Evolutionary conservation across 64 coral and sea anemone genomes (phyloP), one percentile per base, ranked within the genome.

Genomic region (Platygyra sinensis): DNA sequence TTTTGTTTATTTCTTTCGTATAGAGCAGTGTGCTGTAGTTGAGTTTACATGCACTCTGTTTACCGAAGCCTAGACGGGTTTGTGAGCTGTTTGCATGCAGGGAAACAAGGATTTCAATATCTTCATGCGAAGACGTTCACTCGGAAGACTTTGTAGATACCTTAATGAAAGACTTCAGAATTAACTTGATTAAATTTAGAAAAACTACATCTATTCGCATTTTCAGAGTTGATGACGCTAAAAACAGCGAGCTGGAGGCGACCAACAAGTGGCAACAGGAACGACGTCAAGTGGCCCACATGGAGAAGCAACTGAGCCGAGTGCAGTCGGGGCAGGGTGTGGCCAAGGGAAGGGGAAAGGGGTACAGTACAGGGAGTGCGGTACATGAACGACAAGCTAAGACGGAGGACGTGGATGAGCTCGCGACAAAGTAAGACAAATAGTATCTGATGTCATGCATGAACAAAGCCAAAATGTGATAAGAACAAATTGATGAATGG

Each of bases 221-320:
- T 89, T 80, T 10, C 64, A 96, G 95, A 25, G 79, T 93, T 22
- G 82, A 90, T 71, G 88, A 93, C 62, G 88, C 90, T 30, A 89
- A 89, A 39, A 87, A 69, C 52, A 93, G 79, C 22, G 73, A 65
- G 7, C 74, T 96, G 20, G 91, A 96, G 14, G 77, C 80, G 13
- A 91, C 82, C 65, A 93, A 73, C 60, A 73, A 90, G 29, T 72
- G 84, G 24, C 95, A 96, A 55, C 86, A 93, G 51, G 91, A 93
- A 22, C 82, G 95, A 17, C 38, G 87, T 52, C 89, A 89, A 42
- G 86, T 85, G n/a, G 91, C 82, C 87, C 91, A 93, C 75, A 25
- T 96, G 65, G 95, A 96, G 24, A 96, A 96, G n/a, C 80, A 96
- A 50, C 59, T 96, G 33, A 92, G 60, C 15, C 69, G 62, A 87